phyloP scores from a whole-genome alignment of 2,797 vertebrate species.

The Coregonus sp. region DNA sequence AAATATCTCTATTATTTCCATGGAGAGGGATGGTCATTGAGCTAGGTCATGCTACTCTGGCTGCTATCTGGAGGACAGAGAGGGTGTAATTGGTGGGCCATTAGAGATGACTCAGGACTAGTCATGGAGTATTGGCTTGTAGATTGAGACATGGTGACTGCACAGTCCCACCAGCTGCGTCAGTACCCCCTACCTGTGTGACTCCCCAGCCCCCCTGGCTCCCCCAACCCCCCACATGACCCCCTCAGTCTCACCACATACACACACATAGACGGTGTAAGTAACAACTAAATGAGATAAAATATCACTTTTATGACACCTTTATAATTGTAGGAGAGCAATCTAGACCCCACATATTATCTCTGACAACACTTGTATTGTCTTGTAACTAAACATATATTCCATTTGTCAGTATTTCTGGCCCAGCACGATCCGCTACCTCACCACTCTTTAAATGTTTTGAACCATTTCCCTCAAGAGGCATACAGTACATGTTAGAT shows the following conservation, averaged over 20 bases:
- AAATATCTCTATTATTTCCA: slow-evolving; percentile 22
- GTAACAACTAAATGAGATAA: slow-evolving; percentile 49
- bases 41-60: slow-evolving; percentile 67
- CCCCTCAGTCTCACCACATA: slow-evolving; percentile 6
- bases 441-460: not conserved
- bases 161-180: slow-evolving; percentile 65
- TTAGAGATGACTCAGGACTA: slow-evolving; percentile 67
- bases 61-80: slow-evolving; percentile 74
- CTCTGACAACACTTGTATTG: slow-evolving; percentile 9
- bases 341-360: slow-evolving; percentile 46
- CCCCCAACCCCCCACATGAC: slow-evolving; percentile 38
- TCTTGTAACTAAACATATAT: not conserved
- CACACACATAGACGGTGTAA: slow-evolving; percentile 23
- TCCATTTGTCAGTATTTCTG: no score
- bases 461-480: not conserved
- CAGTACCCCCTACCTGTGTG: slow-evolving; percentile 65
- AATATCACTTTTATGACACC: slow-evolving; percentile 62
- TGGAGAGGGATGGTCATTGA: slow-evolving; percentile 55
- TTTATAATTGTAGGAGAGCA: slow-evolving; percentile 45
- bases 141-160: slow-evolving; percentile 72
- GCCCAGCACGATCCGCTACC: not conserved
- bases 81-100: slow-evolving; percentile 73
- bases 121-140: slow-evolving; percentile 68
- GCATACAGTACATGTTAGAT: not conserved
- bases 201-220: slow-evolving; percentile 1